These are phyloP conservation scores for Conistra vaccinii DNA, from an alignment of 2,888 invertebrate species.

Conservation along the genomic window DNA sequence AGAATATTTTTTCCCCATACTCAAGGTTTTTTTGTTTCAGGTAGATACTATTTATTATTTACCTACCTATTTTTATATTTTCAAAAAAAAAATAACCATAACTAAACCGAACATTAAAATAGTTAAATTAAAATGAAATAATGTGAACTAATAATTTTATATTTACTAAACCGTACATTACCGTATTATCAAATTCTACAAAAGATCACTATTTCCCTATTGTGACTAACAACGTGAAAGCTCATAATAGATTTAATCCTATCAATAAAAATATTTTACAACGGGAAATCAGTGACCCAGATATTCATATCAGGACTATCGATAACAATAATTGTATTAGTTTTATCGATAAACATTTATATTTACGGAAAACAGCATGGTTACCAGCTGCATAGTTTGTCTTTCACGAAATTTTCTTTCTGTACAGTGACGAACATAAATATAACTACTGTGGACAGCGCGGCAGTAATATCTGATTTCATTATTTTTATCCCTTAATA, in stretches of 20 bases:
- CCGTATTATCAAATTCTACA: background rate
- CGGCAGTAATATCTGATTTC: background rate
- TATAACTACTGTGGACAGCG: background rate
- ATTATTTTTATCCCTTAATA: background rate
- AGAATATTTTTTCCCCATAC: no score
- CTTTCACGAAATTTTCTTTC: background rate
- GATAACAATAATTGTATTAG: constrained; percentile 59
- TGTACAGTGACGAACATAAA: background rate
- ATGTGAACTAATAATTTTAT: background rate
- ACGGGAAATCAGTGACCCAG: constrained; percentile 60
- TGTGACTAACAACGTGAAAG: background rate
- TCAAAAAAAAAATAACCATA: background rate
- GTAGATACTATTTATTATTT: background rate
- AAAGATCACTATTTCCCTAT: background rate
- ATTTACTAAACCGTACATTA: no score
- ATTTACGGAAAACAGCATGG: constrained; percentile 3
- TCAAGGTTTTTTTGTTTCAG: background rate
- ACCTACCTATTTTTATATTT: background rate
- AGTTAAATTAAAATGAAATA: background rate
- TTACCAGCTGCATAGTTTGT: background rate
- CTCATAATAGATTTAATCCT: constrained; percentile 23
- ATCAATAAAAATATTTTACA: constrained; percentile 45
- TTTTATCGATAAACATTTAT: constrained; percentile 23
- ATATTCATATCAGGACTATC: constrained; percentile 60
- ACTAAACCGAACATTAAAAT: background rate